Evolutionary conservation across 1,140 invertebrate species (phyloP).

Genomic region (Schmidtea mediterranea): DNA sequence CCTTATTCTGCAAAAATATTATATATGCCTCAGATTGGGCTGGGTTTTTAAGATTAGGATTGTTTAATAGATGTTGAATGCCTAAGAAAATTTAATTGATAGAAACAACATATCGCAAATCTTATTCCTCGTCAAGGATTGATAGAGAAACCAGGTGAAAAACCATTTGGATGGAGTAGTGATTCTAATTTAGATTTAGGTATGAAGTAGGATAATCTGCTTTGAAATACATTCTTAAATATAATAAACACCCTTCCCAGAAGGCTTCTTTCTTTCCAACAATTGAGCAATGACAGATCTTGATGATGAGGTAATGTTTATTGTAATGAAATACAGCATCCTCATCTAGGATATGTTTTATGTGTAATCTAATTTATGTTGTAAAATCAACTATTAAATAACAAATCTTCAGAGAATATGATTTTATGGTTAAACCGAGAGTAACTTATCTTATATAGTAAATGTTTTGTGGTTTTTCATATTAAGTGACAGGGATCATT

Average conservation of each 20-base stretch:
- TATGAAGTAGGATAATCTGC: constrained; percentile 96
- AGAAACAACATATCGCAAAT: constrained; percentile 94
- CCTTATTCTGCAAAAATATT: not conserved
- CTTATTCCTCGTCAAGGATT: constrained; percentile 88
- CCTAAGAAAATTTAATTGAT: constrained; percentile 72
- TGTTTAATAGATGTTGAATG: constrained; percentile 88
- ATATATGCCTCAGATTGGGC: constrained; percentile 98
- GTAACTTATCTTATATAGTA: too few relatives aligned
- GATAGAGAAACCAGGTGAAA: constrained; percentile 80
- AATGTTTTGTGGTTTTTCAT: too few relatives aligned
- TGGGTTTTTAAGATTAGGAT: constrained; percentile 95
- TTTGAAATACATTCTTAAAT: constrained; percentile 90
- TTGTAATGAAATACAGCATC: too few relatives aligned
- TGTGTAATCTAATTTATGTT: too few relatives aligned
- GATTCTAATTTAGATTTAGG: constrained; percentile 99
- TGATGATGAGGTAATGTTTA: too few relatives aligned
- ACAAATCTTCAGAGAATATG: too few relatives aligned
- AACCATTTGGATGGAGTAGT: constrained; percentile 92
- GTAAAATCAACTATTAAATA: too few relatives aligned
- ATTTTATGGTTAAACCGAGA: too few relatives aligned
- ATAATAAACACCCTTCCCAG: constrained; percentile 91
- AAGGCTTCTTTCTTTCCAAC: constrained; percentile 88
- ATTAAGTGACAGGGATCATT: too few relatives aligned
- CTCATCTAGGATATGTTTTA: too few relatives aligned
- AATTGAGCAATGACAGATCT: constrained; percentile 98